Percentiles rank a stretch among this genome's conserved stretches.
Evolutionary conservation across 1,140 invertebrate genomes (phyloP).

Genomic region (Oedothorax gibbosus): DNA sequence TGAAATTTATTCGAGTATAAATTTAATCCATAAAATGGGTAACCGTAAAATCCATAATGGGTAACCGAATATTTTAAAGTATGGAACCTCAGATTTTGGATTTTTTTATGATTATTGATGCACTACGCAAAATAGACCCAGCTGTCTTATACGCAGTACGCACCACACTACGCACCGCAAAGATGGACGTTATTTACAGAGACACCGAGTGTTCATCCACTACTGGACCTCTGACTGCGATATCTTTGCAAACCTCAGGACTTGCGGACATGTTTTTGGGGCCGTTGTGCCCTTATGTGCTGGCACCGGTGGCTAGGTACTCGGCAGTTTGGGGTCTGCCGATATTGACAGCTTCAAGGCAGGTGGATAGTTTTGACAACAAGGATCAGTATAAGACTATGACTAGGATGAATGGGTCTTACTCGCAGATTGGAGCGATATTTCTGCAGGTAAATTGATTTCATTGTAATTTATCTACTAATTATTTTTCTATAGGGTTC

Average conservation of each 20-base stretch:
- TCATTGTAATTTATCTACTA: too few species aligned
- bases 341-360: too few species aligned
- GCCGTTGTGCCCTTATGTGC: slow-evolving; percentile 89
- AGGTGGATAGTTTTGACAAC: too few species aligned
- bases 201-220: slow-evolving; percentile 85
- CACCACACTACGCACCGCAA: slow-evolving; percentile 69
- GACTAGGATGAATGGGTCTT: slow-evolving; percentile 87
- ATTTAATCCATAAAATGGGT: too few species aligned
- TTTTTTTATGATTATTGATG: slow-evolving; percentile 65
- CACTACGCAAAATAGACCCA: slow-evolving; percentile 78
- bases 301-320: slow-evolving; percentile 79
- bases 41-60: too few species aligned
- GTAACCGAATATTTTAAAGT: too few species aligned
- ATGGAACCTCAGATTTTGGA: too few species aligned
- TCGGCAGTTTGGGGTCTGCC: too few species aligned
- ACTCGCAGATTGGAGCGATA: slow-evolving; percentile 74
- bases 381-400: slow-evolving; percentile 77
- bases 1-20: too few species aligned
- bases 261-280: slow-evolving; percentile 86
- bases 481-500: too few species aligned
- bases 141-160: slow-evolving; percentile 79
- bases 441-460: slow-evolving; percentile 72
- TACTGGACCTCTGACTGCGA: slow-evolving; percentile 80
- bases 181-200: slow-evolving; percentile 75
- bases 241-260: slow-evolving; percentile 77